Evolutionary conservation across 2,888 invertebrate genomes (phyloP).

Genomic region (Drosophila austrosaltans): DNA sequence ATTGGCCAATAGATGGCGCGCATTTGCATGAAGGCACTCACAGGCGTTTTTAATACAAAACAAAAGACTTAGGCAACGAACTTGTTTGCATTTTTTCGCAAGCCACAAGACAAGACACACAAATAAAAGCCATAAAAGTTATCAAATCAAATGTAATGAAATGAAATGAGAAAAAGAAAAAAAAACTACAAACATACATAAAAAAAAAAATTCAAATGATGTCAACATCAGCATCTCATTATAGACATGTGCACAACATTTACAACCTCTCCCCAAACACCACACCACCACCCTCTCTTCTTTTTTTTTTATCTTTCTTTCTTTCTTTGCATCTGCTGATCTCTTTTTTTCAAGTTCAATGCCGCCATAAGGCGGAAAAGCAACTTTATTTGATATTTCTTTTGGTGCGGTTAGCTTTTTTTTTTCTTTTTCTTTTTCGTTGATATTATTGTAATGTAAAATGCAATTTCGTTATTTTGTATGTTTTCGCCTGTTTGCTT

Average conservation of each 20-base stretch:
- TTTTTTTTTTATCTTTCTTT: neutral
- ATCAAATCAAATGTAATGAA: constrained; percentile 58
- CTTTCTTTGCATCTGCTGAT: constrained; percentile 29
- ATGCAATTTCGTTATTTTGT: constrained; percentile 77
- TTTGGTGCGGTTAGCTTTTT: neutral
- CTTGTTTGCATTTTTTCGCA: constrained; percentile 76
- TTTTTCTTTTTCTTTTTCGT: constrained; percentile 29
- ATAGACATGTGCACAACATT: constrained; percentile 34
- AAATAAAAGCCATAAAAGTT: constrained; percentile 47
- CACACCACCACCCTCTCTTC: neutral
- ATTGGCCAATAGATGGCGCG: constrained; percentile 59
- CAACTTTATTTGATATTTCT: constrained; percentile 30
- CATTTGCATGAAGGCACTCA: constrained; percentile 21
- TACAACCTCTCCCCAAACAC: neutral
- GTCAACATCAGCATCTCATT: constrained; percentile 69
- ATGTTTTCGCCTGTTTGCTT: constrained; percentile 24
- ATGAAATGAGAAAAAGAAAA: neutral
- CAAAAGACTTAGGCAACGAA: constrained; percentile 78
- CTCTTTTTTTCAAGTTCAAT: constrained; percentile 79
- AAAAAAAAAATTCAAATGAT: constrained; percentile 53
- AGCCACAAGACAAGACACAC: constrained; percentile 27
- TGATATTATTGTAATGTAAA: constrained; percentile 47
- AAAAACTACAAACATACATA: constrained; percentile 32
- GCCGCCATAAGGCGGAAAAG: constrained; percentile 71
- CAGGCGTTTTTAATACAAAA: constrained; percentile 47